phyloP scores from a whole-genome alignment of 2,113 vertebrate genomes.

The Melanostigma gelatinosum region DNA sequence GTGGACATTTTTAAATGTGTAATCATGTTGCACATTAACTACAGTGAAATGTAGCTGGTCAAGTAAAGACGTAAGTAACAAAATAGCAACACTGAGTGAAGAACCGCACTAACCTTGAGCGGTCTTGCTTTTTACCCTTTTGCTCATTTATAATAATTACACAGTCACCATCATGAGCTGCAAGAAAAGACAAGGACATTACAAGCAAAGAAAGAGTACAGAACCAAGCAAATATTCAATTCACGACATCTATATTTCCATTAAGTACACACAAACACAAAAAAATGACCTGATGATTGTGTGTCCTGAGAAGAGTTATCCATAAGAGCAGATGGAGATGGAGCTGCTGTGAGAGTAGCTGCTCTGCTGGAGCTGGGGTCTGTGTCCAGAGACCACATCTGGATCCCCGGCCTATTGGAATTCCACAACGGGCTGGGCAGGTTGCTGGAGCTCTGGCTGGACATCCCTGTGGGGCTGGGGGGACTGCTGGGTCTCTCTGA shows the following conservation, averaged over 20 bases:
- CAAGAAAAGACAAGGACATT: conserved; percentile 41
- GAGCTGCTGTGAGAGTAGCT: conserved; percentile 45
- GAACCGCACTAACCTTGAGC: conserved; percentile 83
- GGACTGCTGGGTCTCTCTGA: conserved; percentile 76
- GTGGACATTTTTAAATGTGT: not conserved
- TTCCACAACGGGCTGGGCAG: conserved; percentile 75
- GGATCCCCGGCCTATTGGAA: conserved; percentile 66
- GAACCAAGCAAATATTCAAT: not conserved
- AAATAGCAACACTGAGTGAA: not conserved
- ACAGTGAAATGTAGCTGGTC: not conserved
- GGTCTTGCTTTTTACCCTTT: conserved; percentile 83
- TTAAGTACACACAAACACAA: not conserved
- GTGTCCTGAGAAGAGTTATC: conserved; percentile 84
- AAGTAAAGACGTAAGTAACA: not conserved
- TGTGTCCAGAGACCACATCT: conserved; percentile 63
- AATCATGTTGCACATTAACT: not conserved
- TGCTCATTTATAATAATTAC: conserved; percentile 93
- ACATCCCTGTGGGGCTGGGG: conserved; percentile 68
- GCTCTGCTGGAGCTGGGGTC: conserved; percentile 58
- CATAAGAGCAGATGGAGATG: conserved; percentile 76
- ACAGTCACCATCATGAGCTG: conserved; percentile 87
- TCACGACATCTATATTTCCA: not conserved
- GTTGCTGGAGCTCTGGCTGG: conserved; percentile 79
- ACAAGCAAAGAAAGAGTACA: not conserved
- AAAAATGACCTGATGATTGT: conserved; percentile 80